Evolutionary conservation across 2,113 vertebrate genomes (phyloP).

Genomic region (Gadus chalcogrammus): DNA sequence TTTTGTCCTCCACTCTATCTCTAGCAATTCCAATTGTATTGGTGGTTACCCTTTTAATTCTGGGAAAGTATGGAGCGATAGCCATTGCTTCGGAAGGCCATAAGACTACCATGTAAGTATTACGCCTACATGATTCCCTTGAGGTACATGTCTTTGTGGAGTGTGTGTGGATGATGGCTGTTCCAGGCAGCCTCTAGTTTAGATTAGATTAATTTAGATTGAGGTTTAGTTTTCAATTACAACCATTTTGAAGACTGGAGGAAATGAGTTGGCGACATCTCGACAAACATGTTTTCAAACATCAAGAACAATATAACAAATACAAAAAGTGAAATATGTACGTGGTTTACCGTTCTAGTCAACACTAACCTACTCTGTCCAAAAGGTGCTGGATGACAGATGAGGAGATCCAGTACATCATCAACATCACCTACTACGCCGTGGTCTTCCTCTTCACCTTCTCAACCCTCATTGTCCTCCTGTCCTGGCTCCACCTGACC

Average conservation of each 20-base stretch:
- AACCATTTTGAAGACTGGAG: no score
- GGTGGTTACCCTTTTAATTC: conserved; percentile 28
- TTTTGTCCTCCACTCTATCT: conserved; percentile 1
- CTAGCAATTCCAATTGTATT: conserved; percentile 52
- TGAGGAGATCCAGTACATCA: conserved; percentile 36
- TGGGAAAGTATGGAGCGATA: conserved; percentile 54
- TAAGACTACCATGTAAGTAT: conserved; percentile 55
- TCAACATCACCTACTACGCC: conserved; percentile 69
- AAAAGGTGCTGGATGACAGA: conserved; percentile 72
- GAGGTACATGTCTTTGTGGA: no score
- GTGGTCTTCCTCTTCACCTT: conserved; percentile 66
- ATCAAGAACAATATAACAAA: not conserved
- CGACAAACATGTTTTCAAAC: no score
- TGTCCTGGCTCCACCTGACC: conserved; percentile 51
- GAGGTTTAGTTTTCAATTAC: no score
- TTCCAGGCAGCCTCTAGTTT: no score
- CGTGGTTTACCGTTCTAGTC: no score
- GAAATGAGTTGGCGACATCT: no score
- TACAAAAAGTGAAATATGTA: not conserved
- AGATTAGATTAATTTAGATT: no score
- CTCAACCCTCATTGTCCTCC: conserved; percentile 48
- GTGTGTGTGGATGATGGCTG: no score
- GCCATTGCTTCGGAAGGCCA: conserved; percentile 17
- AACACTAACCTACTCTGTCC: not conserved
- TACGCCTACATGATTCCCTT: not conserved